Evolutionary conservation across 2,113 vertebrate species (phyloP).

Genomic region (Phocoena sinus): DNA sequence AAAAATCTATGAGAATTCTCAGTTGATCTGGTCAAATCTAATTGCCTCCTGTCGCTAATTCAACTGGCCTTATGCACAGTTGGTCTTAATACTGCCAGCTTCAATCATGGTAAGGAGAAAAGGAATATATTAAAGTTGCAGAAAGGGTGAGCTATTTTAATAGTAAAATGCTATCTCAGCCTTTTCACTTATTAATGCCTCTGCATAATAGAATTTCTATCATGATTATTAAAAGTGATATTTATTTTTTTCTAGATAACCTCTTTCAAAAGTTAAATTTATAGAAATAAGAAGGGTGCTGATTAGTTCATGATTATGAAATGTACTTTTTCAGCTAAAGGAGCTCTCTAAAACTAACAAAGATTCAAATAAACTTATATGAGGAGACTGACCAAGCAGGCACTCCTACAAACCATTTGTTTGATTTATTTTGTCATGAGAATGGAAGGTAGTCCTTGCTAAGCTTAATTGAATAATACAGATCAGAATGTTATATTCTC

Average conservation of each 20-base stretch:
- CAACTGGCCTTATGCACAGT: background rate
- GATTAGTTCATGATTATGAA: background rate
- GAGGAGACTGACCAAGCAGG: background rate
- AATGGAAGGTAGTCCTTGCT: slow-evolving; percentile 25
- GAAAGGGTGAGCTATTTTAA: slow-evolving; percentile 20
- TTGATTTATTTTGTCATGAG: slow-evolving; percentile 59
- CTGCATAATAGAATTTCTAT: slow-evolving; percentile 44
- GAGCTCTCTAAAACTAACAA: background rate
- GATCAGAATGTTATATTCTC: slow-evolving; percentile 49
- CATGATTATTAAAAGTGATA: slow-evolving; percentile 44
- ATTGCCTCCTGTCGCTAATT: slow-evolving; percentile 46
- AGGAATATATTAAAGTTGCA: background rate
- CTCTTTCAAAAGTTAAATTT: slow-evolving; percentile 32
- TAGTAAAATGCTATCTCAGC: background rate
- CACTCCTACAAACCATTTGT: background rate
- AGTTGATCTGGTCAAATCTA: slow-evolving; percentile 43
- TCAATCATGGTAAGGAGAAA: background rate
- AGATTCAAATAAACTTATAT: slow-evolving; percentile 14
- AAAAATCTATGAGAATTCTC: slow-evolving; percentile 48
- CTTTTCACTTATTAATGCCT: slow-evolving; percentile 48
- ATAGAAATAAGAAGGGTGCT: background rate
- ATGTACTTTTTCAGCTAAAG: background rate
- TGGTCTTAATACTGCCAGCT: slow-evolving; percentile 44
- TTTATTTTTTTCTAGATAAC: background rate
- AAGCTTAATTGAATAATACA: slow-evolving; percentile 48